Conservation (phyloP, 2,797 vertebrate genomes). For the Typhlichthys subterraneus region DNA sequence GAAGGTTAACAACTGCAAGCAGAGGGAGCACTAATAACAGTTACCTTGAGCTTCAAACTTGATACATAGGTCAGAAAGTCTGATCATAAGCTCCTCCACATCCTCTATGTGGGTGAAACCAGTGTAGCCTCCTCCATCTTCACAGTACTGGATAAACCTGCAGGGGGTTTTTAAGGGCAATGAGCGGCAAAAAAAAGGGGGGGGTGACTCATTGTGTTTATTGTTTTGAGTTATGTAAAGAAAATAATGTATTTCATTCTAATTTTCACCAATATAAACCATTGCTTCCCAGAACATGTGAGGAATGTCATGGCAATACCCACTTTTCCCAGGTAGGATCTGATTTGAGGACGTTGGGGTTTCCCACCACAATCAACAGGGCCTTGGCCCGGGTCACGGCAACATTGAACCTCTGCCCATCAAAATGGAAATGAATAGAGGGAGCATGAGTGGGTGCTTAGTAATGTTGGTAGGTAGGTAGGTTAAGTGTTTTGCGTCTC, state of each 20-base stretch:
- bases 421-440: not conserved
- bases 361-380: slow-evolving; percentile 91
- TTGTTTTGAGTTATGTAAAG: not conserved
- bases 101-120: slow-evolving; percentile 39
- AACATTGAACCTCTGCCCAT: slow-evolving; percentile 89
- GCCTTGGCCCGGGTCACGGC: slow-evolving; percentile 92
- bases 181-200: too few relatives aligned
- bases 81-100: not conserved
- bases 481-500: fast-evolving
- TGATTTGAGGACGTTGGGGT: slow-evolving; percentile 81
- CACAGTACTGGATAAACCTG: slow-evolving; percentile 77
- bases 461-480: not conserved
- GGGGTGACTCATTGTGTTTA: not conserved
- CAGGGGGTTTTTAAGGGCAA: not conserved
- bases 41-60: slow-evolving; percentile 28
- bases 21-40: too few relatives aligned
- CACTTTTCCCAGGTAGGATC: slow-evolving; percentile 85
- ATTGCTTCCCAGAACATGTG: not conserved
- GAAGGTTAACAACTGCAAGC: too few relatives aligned
- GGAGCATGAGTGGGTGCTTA: slow-evolving; percentile 11
- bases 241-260: not conserved
- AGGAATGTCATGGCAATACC: not conserved
- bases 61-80: slow-evolving; percentile 28
- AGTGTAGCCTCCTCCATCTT: slow-evolving; percentile 54
- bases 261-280: not conserved